Evolutionary conservation across 1,140 invertebrate species (phyloP).

Genomic region (Episyrphus balteatus): DNA sequence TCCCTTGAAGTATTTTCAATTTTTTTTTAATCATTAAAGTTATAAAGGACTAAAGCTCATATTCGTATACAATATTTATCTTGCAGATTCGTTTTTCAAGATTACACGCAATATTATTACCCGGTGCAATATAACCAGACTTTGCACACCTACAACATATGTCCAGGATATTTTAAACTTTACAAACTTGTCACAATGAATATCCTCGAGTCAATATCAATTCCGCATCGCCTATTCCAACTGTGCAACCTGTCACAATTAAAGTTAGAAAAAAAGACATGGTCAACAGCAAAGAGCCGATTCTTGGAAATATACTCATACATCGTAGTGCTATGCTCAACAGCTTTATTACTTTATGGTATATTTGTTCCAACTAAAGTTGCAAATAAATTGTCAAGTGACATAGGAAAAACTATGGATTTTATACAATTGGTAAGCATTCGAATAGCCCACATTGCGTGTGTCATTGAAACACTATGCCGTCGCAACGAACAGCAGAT

Average conservation of each 20-base stretch:
- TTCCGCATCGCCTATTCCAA: constrained; percentile 4
- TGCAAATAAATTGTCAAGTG: constrained; percentile 1
- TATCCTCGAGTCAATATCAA: background rate
- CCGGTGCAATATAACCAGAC: too few species aligned
- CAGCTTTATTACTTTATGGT: constrained; percentile 12
- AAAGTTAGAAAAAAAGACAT: constrained; percentile 7
- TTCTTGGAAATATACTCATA: constrained; percentile 20
- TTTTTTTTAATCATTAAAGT: too few species aligned
- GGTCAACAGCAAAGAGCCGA: constrained; percentile 8
- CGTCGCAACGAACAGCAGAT: constrained; percentile 10
- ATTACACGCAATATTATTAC: too few species aligned
- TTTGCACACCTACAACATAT: too few species aligned
- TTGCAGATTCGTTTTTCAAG: too few species aligned
- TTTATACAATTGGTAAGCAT: constrained; percentile 30
- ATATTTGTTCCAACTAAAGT: constrained; percentile 11
- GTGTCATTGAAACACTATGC: constrained; percentile 18
- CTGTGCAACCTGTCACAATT: constrained; percentile 19
- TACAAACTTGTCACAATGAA: constrained; percentile 10
- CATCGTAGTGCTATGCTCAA: constrained; percentile 9
- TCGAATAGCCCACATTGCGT: constrained; percentile 20
- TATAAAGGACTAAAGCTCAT: too few species aligned
- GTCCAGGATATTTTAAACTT: too few species aligned
- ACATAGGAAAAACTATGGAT: constrained; percentile 26
- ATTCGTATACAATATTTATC: too few species aligned
- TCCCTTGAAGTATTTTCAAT: too few species aligned